Conservation (phyloP, 2,888 invertebrate species). For the Drosophila cracens region DNA sequence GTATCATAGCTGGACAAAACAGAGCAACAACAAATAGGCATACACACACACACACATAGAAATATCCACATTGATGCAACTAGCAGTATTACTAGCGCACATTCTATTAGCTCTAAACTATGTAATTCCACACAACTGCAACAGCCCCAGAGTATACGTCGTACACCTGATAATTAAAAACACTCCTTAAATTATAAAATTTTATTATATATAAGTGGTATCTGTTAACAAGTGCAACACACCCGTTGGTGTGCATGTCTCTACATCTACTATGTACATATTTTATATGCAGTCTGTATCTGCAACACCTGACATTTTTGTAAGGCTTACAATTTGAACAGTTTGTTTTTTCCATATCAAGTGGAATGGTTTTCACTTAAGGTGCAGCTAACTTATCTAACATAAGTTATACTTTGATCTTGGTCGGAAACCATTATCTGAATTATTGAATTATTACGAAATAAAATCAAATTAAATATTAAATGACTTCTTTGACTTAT, state of each 20-base stretch:
- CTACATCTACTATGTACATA: background rate
- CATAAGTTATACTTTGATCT: conserved; percentile 23
- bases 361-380: background rate
- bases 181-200: conserved; percentile 47
- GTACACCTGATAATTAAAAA: conserved; percentile 13
- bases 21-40: background rate
- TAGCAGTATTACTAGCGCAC: conserved; percentile 67
- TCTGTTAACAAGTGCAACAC: background rate
- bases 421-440: conserved; percentile 23
- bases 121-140: conserved; percentile 11
- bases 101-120: conserved; percentile 33
- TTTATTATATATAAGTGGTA: conserved; percentile 14
- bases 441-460: conserved; percentile 22
- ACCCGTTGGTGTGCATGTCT: background rate
- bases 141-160: conserved; percentile 16
- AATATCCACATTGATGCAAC: conserved; percentile 37
- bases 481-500: background rate
- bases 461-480: conserved; percentile 24
- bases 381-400: background rate
- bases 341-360: background rate
- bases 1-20: background rate
- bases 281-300: conserved; percentile 5
- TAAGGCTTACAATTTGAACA: conserved; percentile 2
- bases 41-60: conserved; percentile 4
- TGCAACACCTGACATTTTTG: conserved; percentile 3